Evolutionary conservation across 2,113 vertebrate species (phyloP).

Genomic region (Butorides virescens): DNA sequence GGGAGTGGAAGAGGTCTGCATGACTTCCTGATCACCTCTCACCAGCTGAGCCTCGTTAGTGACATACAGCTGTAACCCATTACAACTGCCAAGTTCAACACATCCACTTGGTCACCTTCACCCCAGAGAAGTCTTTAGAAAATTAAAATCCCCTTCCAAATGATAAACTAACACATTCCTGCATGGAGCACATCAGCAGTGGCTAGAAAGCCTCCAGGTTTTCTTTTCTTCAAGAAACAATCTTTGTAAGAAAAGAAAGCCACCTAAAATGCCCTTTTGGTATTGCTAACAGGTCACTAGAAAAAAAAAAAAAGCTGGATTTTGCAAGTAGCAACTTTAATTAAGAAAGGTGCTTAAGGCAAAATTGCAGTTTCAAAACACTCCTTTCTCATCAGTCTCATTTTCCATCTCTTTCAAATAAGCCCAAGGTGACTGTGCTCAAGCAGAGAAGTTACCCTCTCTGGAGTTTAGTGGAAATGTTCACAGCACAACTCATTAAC

Average conservation of each 20-base stretch:
- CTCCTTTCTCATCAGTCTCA: background rate
- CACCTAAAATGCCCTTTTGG: background rate
- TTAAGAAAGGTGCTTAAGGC: background rate
- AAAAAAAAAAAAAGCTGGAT: background rate
- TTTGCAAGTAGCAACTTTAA: background rate
- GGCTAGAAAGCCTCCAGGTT: background rate
- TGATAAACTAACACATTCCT: accelerated
- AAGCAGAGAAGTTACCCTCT: background rate
- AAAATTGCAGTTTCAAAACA: background rate
- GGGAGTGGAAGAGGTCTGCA: background rate
- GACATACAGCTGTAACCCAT: background rate
- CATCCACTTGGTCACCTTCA: background rate
- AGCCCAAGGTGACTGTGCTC: background rate
- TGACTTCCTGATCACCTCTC: background rate
- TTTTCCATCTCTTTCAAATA: background rate
- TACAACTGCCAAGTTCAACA: background rate
- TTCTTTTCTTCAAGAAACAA: background rate
- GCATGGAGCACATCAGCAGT: accelerated
- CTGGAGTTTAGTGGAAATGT: background rate
- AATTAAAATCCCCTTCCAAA: background rate
- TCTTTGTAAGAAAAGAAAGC: background rate
- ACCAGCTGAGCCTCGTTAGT: background rate
- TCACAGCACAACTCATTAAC: background rate
- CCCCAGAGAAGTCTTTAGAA: background rate
- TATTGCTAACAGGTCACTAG: background rate